These are phyloP conservation scores for Chaetodon trifascialis DNA, from an alignment of 2,113 vertebrate genomes.

Conservation along the genomic window DNA sequence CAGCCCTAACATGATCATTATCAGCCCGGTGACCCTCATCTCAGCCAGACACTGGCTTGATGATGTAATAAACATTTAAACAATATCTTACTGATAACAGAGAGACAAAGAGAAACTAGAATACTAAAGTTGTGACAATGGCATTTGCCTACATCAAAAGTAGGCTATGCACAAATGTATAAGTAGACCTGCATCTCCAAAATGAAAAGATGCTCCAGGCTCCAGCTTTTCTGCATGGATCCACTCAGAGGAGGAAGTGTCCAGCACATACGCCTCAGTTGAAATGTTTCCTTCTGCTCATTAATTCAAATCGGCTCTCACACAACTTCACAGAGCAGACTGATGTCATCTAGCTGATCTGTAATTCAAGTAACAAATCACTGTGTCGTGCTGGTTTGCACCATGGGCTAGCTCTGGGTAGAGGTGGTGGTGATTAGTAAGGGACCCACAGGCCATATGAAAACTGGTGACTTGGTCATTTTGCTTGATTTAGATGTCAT, in stretches of 20 bases:
- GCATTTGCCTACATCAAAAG: neutral
- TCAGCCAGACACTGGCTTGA: neutral
- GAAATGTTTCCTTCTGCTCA: slow-evolving; percentile 36
- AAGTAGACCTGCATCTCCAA: neutral
- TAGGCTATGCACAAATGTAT: neutral
- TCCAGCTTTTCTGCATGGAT: slow-evolving; percentile 21
- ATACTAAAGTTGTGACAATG: neutral
- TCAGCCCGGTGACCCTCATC: neutral
- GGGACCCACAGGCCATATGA: neutral
- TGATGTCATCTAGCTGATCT: slow-evolving; percentile 12
- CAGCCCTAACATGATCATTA: neutral
- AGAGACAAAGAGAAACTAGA: neutral
- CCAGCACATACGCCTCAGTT: slow-evolving; percentile 2
- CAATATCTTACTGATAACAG: too few species aligned
- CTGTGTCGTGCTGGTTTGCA: slow-evolving; percentile 1
- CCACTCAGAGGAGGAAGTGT: slow-evolving; percentile 46
- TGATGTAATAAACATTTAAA: neutral
- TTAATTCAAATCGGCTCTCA: slow-evolving; percentile 57
- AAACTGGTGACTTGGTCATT: slow-evolving; percentile 8
- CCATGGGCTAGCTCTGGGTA: neutral
- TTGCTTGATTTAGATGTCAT: neutral
- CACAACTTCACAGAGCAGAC: slow-evolving; percentile 28
- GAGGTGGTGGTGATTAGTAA: neutral
- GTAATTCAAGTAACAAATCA: slow-evolving; percentile 32
- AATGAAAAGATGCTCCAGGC: slow-evolving; percentile 6